Conservation (phyloP, 2,797 vertebrate species). For the Chelon labrosus region DNA sequence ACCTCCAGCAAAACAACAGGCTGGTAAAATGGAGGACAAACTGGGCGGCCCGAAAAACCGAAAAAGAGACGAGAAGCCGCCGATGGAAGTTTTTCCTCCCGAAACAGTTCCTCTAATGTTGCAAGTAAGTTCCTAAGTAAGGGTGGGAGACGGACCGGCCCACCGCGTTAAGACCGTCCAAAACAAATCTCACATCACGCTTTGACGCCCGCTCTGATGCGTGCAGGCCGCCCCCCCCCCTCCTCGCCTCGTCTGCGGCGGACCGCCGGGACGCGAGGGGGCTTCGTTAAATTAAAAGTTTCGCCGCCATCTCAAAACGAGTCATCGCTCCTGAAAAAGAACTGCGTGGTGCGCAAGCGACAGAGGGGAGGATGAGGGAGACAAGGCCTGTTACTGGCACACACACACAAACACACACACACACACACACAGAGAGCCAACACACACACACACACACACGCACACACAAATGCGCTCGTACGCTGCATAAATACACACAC, state of each 20-base stretch:
- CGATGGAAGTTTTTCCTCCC: slow-evolving; percentile 45
- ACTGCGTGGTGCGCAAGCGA: slow-evolving; percentile 87
- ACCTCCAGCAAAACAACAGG: slow-evolving; percentile 67
- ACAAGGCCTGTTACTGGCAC: slow-evolving; percentile 84
- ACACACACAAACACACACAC: slow-evolving; percentile 44
- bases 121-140: slow-evolving; percentile 63
- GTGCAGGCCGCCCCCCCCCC: not conserved
- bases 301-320: slow-evolving; percentile 80
- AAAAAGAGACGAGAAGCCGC: slow-evolving; percentile 49
- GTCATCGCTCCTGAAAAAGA: slow-evolving; percentile 87
- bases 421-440: slow-evolving; percentile 37
- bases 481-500: slow-evolving; percentile 71
- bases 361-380: slow-evolving; percentile 85
- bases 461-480: slow-evolving; percentile 52
- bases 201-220: slow-evolving; percentile 57
- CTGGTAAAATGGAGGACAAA: slow-evolving; percentile 79
- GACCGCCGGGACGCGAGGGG: slow-evolving; percentile 48
- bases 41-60: slow-evolving; percentile 55
- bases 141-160: slow-evolving; percentile 36
- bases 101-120: slow-evolving; percentile 58
- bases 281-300: slow-evolving; percentile 81
- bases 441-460: slow-evolving; percentile 37
- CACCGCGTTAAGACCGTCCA: slow-evolving; percentile 52
- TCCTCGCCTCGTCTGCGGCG: slow-evolving; percentile 28
- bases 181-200: slow-evolving; percentile 70